Base-by-base conservation (phyloP, 2,797 vertebrate genomes). In the Pangasius sanitwongsei region DNA sequence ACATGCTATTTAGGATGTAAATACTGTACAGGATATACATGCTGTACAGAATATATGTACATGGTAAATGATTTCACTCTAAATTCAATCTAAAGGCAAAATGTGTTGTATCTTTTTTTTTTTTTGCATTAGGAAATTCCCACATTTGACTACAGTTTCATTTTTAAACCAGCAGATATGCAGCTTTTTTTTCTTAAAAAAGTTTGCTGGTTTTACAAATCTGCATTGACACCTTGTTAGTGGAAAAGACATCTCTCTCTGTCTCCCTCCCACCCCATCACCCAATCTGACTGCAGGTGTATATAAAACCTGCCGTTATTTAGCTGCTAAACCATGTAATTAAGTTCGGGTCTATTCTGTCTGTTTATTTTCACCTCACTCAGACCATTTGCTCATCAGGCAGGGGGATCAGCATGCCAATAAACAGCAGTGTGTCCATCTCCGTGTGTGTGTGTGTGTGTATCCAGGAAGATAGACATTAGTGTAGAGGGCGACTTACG, bases 331-430 rank as follows among this genome's bases (percentile, higher is more conserved):
- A 53, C 55, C 41, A 63, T 87, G 70, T 83, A 50, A 87, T 87
- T 87, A 86, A 86, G 70, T 86, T 50, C 31, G 57, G 77, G 72
- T 86, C 15, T n/a, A 82, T 89, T 81, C 83, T 63, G 65, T 37
- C 65, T 86, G 85, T 86, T 86, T 83, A 83, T 89, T 89, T 89
- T 83, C 63, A 72, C 67, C 77, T 44, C 77, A 82, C 61, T 86
- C 88, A 83, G 85, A 41, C 55, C 28, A 80, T 89, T 89, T 82
- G 83, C 34, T 89, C 65, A 82, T 89, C 77, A 50, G 53, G 61
- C 72, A 67, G 63, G 53, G 72, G 31, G 37, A 88, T 88, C 87
- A 78, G 87, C 34, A 57, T 69, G 61, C 83, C 37, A 34, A 84
- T 84, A 84, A 88, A 87, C 69, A 83, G 65, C 23, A 41, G 67